phyloP scores from a whole-genome alignment of 2,888 invertebrate genomes.

The Drosophila helvetica region DNA sequence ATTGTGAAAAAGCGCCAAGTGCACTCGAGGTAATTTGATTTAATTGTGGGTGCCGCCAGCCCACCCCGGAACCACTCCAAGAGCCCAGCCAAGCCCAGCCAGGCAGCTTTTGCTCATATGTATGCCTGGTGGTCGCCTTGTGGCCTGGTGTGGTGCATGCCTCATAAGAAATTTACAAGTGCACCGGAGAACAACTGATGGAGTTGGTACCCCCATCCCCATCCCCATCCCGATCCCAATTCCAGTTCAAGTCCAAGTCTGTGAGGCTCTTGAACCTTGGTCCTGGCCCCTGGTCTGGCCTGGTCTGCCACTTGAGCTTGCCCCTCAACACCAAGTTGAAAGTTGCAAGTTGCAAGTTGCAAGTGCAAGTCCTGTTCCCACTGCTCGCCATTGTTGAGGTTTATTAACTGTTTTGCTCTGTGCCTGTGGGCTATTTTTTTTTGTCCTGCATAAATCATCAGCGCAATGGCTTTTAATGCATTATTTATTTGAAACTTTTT shows the following conservation, averaged over 20 bases:
- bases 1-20: constrained; percentile 63
- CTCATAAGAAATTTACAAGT: constrained; percentile 73
- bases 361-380: constrained; percentile 1
- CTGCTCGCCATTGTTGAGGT: constrained; percentile 26
- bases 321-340: constrained; percentile 9
- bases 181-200: constrained; percentile 6
- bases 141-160: constrained; percentile 5
- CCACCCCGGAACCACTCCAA: constrained; percentile 26
- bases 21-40: constrained; percentile 79
- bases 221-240: neutral
- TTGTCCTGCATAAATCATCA: constrained; percentile 51
- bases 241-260: constrained; percentile 13
- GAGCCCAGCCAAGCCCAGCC: constrained; percentile 20
- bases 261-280: constrained; percentile 27
- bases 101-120: constrained; percentile 36
- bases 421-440: constrained; percentile 10
- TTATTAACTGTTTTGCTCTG: constrained; percentile 31
- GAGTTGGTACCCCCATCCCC: neutral
- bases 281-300: constrained; percentile 1
- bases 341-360: constrained; percentile 7
- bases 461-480: constrained; percentile 57
- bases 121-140: constrained; percentile 33
- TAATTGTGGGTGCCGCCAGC: constrained; percentile 73
- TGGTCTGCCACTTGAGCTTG: constrained; percentile 42
- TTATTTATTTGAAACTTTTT: constrained; percentile 61